phyloP scores from a whole-genome alignment of 2,797 vertebrate genomes.

The Ctenochaetus hawaiiensis region DNA sequence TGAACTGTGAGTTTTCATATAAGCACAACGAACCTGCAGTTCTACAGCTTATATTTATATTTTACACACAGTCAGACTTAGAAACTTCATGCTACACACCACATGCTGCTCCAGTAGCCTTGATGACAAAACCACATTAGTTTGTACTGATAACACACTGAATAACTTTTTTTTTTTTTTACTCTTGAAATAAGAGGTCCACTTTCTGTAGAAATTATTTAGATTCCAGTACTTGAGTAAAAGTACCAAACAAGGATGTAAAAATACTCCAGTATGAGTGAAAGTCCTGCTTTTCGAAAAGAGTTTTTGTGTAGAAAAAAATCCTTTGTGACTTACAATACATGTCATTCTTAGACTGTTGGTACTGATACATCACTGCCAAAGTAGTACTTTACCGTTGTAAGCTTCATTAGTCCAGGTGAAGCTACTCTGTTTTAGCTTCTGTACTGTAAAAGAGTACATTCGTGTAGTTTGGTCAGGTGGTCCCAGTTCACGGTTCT shows the following conservation, averaged over 20 bases:
- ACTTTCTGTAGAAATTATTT: not conserved
- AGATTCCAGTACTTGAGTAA: not conserved
- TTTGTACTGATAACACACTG: constrained; percentile 42
- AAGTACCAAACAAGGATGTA: not conserved
- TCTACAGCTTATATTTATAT: constrained; percentile 30
- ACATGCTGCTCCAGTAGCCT: not conserved
- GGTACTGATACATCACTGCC: too few species aligned
- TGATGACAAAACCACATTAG: constrained; percentile 35
- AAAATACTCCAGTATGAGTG: not conserved
- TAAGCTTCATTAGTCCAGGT: too few species aligned
- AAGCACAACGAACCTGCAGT: constrained; percentile 9
- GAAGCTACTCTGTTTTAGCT: too few species aligned
- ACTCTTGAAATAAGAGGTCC: constrained; percentile 2
- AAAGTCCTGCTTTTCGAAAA: not conserved
- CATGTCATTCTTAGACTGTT: too few species aligned
- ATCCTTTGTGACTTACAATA: too few species aligned
- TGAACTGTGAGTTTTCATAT: constrained; percentile 3
- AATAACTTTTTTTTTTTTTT: not conserved
- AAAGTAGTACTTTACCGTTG: too few species aligned
- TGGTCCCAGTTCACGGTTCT: too few species aligned
- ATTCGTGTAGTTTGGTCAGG: too few species aligned
- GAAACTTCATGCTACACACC: constrained; percentile 6
- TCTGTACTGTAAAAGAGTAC: too few species aligned
- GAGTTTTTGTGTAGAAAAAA: too few species aligned
- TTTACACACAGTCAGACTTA: constrained; percentile 33